These are phyloP conservation scores for Oncorhynchus masou DNA, from an alignment of 2,113 vertebrate genomes.

Conservation along the genomic window DNA sequence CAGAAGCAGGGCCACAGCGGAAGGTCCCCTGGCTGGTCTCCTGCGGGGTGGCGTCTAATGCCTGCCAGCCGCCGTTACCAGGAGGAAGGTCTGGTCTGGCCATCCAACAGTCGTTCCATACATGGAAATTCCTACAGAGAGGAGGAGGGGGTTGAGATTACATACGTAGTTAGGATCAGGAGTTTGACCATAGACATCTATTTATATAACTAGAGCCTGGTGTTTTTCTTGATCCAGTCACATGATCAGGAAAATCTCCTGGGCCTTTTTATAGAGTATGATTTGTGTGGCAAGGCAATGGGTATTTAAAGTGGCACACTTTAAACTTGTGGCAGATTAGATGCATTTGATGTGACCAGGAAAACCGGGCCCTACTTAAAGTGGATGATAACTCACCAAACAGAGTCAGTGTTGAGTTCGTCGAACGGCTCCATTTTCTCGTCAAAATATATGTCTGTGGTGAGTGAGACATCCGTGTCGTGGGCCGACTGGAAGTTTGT, in stretches of 20 bases:
- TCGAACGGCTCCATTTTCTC: constrained; percentile 83
- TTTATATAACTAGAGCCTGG: too few relatives aligned
- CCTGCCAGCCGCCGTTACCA: constrained; percentile 84
- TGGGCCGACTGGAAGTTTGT: constrained; percentile 96
- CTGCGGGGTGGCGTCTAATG: constrained; percentile 81
- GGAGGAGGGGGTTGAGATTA: neutral
- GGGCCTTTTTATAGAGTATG: neutral
- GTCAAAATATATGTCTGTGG: constrained; percentile 88
- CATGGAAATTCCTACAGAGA: constrained; percentile 88
- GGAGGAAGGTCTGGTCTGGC: constrained; percentile 81
- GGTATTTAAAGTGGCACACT: neutral
- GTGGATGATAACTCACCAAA: constrained; percentile 77
- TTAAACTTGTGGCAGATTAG: too few relatives aligned
- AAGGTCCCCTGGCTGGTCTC: constrained; percentile 90
- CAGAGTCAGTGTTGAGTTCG: constrained; percentile 83
- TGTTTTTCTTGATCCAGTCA: too few relatives aligned
- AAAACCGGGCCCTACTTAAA: too few relatives aligned
- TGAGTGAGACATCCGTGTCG: constrained; percentile 89
- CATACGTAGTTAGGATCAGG: neutral
- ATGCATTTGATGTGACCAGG: neutral
- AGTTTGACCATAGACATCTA: too few relatives aligned
- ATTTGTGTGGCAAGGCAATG: neutral
- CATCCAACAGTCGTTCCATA: constrained; percentile 96
- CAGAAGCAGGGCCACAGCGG: constrained; percentile 86
- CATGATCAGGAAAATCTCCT: too few relatives aligned